Evolutionary conservation across 1,140 invertebrate genomes (phyloP), one percentile per base, ranked within the genome.

Genomic region (Hylyphantes graminicola): DNA sequence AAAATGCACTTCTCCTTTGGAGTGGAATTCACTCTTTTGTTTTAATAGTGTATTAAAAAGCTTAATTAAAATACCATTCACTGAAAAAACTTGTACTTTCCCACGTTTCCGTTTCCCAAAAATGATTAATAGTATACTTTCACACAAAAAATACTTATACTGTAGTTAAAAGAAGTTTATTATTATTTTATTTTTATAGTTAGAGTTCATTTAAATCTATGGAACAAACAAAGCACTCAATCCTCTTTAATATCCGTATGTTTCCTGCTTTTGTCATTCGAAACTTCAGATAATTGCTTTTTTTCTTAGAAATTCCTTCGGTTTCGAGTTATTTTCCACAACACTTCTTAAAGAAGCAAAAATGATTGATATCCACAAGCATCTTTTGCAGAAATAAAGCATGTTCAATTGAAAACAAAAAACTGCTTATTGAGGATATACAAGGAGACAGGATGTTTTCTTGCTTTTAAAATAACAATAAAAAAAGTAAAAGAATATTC

Each of bases 361-460:
- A 13, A 57, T 73, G 70, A 73, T 57, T 15, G 19, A 35, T 35
- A 73, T 73, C 21, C 8, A 9, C 55, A 55, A 3, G 6, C 15
- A 21, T 73, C 70, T 21, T 4, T 17, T 57, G 54, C 53, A 73
- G 19, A 57, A 35, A 35, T 35, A 35, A 35, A 35, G 5, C 54
- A 51, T 55, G 51, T 73, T 12, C 51, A 19, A 73, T 57, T 17
- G 53, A 57, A 57, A 57, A 73, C 53, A 73, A 57, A 73, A 59
- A 17, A 73, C 57, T 50, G 70, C 57, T 73, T 73, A 73, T 73
- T 73, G 70, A 73, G 57, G 70, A 73, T 73, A 54, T 57, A 17
- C 70, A 57, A 1, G 35, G 35, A 35, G 35, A 35, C 51, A 73
- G 8, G 54, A 73, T 73, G 57, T 73, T 73, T 73, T 73, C 57